These are phyloP conservation scores for Liasis olivaceus DNA, from an alignment of 2,797 vertebrate genomes.

Conservation along the genomic window DNA sequence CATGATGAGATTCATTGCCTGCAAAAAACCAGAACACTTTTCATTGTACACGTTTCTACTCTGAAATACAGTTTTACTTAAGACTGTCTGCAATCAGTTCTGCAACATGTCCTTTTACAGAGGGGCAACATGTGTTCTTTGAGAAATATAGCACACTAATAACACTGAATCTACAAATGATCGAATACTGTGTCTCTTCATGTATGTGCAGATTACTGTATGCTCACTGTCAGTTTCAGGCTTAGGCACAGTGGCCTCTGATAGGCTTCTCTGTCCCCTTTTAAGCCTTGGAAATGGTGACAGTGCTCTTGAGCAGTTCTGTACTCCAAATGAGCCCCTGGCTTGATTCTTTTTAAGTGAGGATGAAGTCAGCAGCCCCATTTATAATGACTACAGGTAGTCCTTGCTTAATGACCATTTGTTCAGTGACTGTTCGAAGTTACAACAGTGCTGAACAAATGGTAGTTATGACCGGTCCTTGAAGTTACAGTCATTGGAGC, in stretches of 20 bases:
- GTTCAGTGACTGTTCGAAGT: background rate
- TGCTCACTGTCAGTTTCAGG: background rate
- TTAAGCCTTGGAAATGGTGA: background rate
- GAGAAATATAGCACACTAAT: background rate
- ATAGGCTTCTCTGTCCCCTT: background rate
- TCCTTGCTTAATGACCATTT: background rate
- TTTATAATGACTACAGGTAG: background rate
- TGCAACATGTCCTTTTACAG: background rate
- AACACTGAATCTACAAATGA: background rate
- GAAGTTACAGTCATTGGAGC: background rate
- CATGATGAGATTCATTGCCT: rapidly evolving
- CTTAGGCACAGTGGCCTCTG: background rate
- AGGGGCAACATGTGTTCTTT: background rate
- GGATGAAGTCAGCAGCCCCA: background rate
- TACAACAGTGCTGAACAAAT: background rate
- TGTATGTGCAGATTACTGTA: background rate
- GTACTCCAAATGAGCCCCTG: background rate
- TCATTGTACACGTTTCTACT: background rate
- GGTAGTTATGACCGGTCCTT: background rate
- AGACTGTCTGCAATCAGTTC: background rate
- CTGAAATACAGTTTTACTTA: background rate
- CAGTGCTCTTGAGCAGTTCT: background rate
- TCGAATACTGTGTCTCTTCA: background rate
- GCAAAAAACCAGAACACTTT: background rate
- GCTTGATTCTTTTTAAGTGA: background rate